Percentiles rank a stretch among this genome's conserved stretches.
These are phyloP conservation scores for Chloromyia formosa DNA, from an alignment of 2,888 invertebrate genomes.

Conservation along the genomic window DNA sequence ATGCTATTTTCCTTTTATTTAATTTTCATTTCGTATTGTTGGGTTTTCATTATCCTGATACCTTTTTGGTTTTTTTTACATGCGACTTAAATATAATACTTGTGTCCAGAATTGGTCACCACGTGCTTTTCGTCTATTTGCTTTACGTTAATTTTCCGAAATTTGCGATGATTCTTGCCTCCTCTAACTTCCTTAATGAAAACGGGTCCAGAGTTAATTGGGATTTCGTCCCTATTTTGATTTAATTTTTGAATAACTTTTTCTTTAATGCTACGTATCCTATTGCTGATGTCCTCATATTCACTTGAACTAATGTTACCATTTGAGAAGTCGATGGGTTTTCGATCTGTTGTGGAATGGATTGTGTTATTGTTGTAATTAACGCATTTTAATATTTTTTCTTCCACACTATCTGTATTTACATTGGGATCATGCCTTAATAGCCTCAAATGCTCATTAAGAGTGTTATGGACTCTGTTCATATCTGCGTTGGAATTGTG, in stretches of 20 bases:
- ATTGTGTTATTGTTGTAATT: slow-evolving; percentile 13
- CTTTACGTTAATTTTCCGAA: slow-evolving; percentile 13
- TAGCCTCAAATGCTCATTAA: slow-evolving; percentile 4
- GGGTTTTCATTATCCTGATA: slow-evolving; percentile 7
- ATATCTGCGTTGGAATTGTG: slow-evolving; percentile 17
- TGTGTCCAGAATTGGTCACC: neutral
- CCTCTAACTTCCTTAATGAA: slow-evolving; percentile 17
- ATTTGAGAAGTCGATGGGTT: neutral
- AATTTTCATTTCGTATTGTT: too few relatives aligned
- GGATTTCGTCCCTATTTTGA: neutral
- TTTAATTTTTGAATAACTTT: neutral
- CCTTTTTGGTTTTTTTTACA: neutral
- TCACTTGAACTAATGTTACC: neutral
- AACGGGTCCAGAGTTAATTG: neutral
- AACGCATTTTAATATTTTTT: too few relatives aligned
- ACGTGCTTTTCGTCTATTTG: slow-evolving; percentile 4
- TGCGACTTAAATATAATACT: slow-evolving; percentile 28
- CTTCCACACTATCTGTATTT: neutral
- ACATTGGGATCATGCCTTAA: slow-evolving; percentile 10
- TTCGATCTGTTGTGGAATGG: neutral
- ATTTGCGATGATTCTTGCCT: slow-evolving; percentile 13
- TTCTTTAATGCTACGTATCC: neutral
- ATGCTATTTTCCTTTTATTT: too few relatives aligned
- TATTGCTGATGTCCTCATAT: neutral
- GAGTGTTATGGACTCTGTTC: neutral